A percentile compares a stretch with the other conserved stretches of the same genome.
These are phyloP conservation scores for Melanotaenia boesemani DNA, from an alignment of 2,797 vertebrate species.

Conservation along the genomic window DNA sequence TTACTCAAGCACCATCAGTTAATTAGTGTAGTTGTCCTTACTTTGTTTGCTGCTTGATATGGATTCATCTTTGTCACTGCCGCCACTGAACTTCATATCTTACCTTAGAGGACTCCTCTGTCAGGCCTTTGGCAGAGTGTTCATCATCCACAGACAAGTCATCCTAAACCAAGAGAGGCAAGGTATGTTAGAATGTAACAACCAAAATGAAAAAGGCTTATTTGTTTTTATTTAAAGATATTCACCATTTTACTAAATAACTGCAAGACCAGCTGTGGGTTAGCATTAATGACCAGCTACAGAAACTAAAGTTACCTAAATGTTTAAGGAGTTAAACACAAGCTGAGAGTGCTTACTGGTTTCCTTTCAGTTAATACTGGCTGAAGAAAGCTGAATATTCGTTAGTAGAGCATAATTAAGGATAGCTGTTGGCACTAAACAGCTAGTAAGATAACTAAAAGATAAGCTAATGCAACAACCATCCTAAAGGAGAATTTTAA, in stretches of 20 bases:
- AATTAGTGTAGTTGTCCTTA: slow-evolving; percentile 13
- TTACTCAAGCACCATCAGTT: background rate
- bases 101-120: slow-evolving; percentile 69
- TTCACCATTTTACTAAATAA: background rate
- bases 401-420: background rate
- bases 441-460: background rate
- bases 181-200: background rate
- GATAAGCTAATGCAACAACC: background rate
- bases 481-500: background rate
- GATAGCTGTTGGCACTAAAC: background rate
- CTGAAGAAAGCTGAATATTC: background rate
- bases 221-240: background rate
- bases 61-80: slow-evolving; percentile 69
- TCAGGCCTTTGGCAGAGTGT: slow-evolving; percentile 40
- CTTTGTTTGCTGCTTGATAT: slow-evolving; percentile 64
- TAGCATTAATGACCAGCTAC: background rate
- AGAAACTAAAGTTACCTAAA: background rate
- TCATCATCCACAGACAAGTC: slow-evolving; percentile 54
- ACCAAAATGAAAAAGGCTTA: background rate
- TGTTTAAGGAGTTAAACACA: background rate
- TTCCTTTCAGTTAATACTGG: background rate
- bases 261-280: background rate
- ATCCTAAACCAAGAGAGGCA: slow-evolving; percentile 50
- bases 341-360: too few species aligned
- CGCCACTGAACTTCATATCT: slow-evolving; percentile 1